These are phyloP conservation scores for Blastobasis lacticolella DNA, from an alignment of 2,888 invertebrate genomes.

Conservation along the genomic window DNA sequence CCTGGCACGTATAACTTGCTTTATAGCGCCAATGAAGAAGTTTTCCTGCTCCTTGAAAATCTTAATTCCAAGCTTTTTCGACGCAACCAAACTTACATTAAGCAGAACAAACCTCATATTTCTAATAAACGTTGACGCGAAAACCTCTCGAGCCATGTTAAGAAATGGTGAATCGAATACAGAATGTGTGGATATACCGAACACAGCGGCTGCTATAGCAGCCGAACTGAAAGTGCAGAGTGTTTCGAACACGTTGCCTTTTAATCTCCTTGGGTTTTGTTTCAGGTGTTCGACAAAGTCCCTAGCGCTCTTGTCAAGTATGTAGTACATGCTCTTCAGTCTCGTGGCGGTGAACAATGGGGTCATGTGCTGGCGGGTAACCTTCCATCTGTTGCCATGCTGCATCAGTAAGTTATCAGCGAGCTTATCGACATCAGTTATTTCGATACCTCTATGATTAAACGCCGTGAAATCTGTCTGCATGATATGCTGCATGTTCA, in stretches of 20 bases:
- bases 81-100: conserved; percentile 13
- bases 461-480: conserved; percentile 24
- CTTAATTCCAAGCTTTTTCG: conserved; percentile 26
- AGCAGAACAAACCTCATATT: conserved; percentile 18
- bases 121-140: conserved; percentile 7
- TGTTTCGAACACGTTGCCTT: conserved; percentile 20
- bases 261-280: conserved; percentile 27
- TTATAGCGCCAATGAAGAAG: conserved; percentile 43
- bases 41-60: conserved; percentile 34
- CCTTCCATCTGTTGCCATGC: conserved; percentile 22
- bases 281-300: conserved; percentile 22
- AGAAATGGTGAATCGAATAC: conserved; percentile 44
- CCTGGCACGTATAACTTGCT: conserved; percentile 35
- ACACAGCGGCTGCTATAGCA: conserved; percentile 35
- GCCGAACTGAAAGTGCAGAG: conserved; percentile 22
- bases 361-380: conserved; percentile 29
- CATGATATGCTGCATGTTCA: conserved; percentile 24
- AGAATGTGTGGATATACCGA: conserved; percentile 36
- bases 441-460: conserved; percentile 19
- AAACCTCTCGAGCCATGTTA: conserved; percentile 9
- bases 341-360: conserved; percentile 33
- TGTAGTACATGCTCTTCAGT: conserved; percentile 33
- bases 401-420: conserved; percentile 23
- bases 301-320: conserved; percentile 27
- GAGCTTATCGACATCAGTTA: conserved; percentile 15